Base-by-base conservation (phyloP, 2,888 invertebrate species). In the Syrphus vitripennis region DNA sequence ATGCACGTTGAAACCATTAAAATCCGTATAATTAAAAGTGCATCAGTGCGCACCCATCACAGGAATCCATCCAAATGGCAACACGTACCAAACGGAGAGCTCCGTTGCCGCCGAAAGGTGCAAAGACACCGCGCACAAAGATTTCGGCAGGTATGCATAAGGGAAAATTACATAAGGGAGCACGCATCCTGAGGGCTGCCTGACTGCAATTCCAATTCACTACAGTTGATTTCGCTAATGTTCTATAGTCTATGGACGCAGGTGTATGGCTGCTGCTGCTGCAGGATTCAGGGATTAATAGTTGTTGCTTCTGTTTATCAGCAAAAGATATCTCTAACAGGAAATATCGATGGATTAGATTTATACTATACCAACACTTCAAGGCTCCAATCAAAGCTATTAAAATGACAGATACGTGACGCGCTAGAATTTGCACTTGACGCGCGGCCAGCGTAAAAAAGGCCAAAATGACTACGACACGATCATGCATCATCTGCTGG, bases 191-290 rank as follows among this genome's bases (percentile, higher is more conserved):
- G 75, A 80, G 76, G 76, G 67, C 76, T 67, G 31, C 21, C 34
- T 24, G 29, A 31, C 50, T 74, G 77, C 86, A 81, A 77, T 77
- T 81, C 69, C 84, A 74, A 80, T 81, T 86, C 84, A 70, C 77
- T 74, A 78, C 86, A 86, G 77, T 86, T 59, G 77, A 86, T 86
- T 86, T 86, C 82, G 86, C 86, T 86, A 86, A 86, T 86, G 86
- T 48, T 82, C 77, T 86, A n/a, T n/a, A 82, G 77, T 69, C 71
- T 59, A 74, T 26, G 40, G 55, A 55, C 84, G n/a, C n/a, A 86
- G 86, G 86, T 86, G 86, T n/a, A n/a, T n/a, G n/a, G n/a, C 69
- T 12, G 24, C n/a, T 61, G 16, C 16, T n/a, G 29, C 3, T 26
- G 57, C 37, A 53, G 50, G 63, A 34, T 34, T 29, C 70, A 40